Conservation (phyloP, 2,113 vertebrate genomes). For the Dipodomys ordii region DNA sequence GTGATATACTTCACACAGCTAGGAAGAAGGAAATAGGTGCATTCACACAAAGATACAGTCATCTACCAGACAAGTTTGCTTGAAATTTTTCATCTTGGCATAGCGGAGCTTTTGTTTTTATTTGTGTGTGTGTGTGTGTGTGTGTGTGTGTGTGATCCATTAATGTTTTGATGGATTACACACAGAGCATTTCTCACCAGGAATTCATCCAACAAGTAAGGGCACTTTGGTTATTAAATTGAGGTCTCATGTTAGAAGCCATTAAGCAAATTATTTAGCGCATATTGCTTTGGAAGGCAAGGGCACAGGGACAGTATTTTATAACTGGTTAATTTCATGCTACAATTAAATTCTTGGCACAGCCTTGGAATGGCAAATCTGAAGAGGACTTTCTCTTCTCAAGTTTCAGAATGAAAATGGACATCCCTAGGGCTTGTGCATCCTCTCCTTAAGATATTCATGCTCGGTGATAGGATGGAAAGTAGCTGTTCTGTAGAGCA, state of each 20-base stretch:
- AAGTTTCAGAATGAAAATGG: constrained; percentile 74
- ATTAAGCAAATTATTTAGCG: constrained; percentile 90
- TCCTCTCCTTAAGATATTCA: constrained; percentile 74
- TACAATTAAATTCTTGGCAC: constrained; percentile 89
- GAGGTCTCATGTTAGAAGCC: constrained; percentile 86
- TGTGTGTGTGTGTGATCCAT: constrained; percentile 67
- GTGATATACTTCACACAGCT: not conserved
- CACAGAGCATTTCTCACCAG: constrained; percentile 78
- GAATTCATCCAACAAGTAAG: constrained; percentile 85
- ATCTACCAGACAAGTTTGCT: not conserved
- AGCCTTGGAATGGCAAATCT: constrained; percentile 84
- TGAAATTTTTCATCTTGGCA: constrained; percentile 73
- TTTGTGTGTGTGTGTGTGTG: not conserved
- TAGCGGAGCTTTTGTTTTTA: not conserved
- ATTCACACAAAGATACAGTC: accelerated
- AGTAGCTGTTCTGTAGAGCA: constrained; percentile 56
- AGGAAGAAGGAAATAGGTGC: accelerated
- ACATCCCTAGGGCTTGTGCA: constrained; percentile 70
- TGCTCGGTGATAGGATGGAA: constrained; percentile 32
- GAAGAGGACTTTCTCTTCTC: constrained; percentile 75
- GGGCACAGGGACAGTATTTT: constrained; percentile 84
- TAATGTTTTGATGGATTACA: constrained; percentile 82
- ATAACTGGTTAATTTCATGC: constrained; percentile 87
- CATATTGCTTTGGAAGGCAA: constrained; percentile 83
- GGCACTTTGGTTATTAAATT: constrained; percentile 89